phyloP scores from a whole-genome alignment of 2,888 invertebrate genomes.

The Spisula solida region DNA sequence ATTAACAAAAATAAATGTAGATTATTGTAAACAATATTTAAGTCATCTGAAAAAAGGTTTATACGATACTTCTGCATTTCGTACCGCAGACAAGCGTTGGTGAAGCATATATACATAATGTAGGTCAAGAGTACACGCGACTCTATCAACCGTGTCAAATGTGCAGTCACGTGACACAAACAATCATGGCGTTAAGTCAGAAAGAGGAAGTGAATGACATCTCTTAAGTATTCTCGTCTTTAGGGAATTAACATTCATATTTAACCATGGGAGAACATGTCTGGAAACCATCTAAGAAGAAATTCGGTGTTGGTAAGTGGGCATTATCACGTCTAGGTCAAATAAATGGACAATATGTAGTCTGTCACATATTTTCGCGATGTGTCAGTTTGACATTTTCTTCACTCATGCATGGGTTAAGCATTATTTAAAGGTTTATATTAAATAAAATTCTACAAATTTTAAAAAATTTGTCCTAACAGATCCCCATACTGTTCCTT shows the following conservation, averaged over 20 bases:
- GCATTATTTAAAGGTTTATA: too few relatives aligned
- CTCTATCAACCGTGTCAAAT: background rate
- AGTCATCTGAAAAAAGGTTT: too few relatives aligned
- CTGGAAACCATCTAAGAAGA: slow-evolving; percentile 75
- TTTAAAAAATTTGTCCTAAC: too few relatives aligned
- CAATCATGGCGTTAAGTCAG: slow-evolving; percentile 19
- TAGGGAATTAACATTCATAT: slow-evolving; percentile 13
- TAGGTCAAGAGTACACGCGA: background rate
- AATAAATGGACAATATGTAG: background rate
- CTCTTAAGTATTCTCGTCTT: background rate
- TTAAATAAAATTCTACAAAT: too few relatives aligned
- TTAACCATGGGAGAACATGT: slow-evolving; percentile 60
- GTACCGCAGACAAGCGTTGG: too few relatives aligned
- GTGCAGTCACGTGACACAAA: slow-evolving; percentile 15
- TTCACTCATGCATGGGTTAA: too few relatives aligned
- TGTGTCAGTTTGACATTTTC: background rate
- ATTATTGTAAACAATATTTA: too few relatives aligned
- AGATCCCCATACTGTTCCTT: too few relatives aligned
- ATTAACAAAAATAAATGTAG: too few relatives aligned
- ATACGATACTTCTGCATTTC: too few relatives aligned
- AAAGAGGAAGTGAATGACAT: slow-evolving; percentile 46
- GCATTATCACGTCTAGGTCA: background rate
- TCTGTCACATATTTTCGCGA: slow-evolving; percentile 51
- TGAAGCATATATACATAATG: too few relatives aligned
- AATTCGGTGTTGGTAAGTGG: slow-evolving; percentile 79